phyloP scores from a whole-genome alignment of 2,797 vertebrate genomes.

The Hapalemur alaotrensis region DNA sequence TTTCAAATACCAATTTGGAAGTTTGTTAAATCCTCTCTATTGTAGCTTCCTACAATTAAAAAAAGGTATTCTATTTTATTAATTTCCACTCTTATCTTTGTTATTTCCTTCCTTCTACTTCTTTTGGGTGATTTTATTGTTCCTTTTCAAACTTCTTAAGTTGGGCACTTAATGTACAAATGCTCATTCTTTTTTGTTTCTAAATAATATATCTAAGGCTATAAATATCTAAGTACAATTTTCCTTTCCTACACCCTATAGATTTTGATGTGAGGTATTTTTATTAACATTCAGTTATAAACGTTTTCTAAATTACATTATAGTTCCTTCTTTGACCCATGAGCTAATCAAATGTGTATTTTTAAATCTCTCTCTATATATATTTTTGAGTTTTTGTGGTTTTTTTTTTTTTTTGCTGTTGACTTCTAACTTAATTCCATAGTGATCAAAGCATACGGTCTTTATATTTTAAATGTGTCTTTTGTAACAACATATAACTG shows the following conservation, averaged over 20 bases:
- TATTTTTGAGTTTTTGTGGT: neutral
- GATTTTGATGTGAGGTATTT: neutral
- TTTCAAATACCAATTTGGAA: neutral
- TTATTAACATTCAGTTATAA: neutral
- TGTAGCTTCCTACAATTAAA: neutral
- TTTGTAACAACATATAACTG: neutral
- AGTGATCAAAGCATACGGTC: neutral
- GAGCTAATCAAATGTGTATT: neutral
- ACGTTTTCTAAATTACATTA: neutral
- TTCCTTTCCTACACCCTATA: neutral
- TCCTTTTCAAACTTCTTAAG: neutral
- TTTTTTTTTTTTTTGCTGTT: neutral
- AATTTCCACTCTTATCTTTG: neutral
- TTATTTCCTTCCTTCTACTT: neutral
- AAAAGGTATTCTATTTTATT: neutral
- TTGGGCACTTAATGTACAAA: neutral
- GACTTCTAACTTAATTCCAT: neutral
- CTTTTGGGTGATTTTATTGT: neutral
- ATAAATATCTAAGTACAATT: neutral
- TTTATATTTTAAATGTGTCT: neutral
- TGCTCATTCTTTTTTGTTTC: neutral
- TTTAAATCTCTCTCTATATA: neutral
- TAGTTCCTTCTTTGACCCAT: neutral
- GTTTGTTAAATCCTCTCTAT: neutral
- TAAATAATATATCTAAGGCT: neutral